phyloP scores from a whole-genome alignment of 2,113 vertebrate species.

The Thunnus thynnus region DNA sequence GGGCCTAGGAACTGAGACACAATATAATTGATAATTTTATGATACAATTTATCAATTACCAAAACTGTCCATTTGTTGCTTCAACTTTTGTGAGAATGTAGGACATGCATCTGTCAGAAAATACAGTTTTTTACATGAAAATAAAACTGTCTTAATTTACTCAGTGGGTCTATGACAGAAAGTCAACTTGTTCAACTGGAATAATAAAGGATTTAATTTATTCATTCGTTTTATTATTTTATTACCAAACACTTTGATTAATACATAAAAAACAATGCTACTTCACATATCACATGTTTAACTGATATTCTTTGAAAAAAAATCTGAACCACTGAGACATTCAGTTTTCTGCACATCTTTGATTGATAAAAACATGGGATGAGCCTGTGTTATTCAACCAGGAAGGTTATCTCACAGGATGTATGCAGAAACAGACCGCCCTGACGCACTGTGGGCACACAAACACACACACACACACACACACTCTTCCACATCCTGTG shows the following conservation, averaged over 20 bases:
- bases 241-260: background rate
- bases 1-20: background rate
- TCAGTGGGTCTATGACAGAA: background rate
- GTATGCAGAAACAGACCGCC: constrained; percentile 30
- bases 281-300: background rate
- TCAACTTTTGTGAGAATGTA: background rate
- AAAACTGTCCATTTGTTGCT: background rate
- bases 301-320: background rate
- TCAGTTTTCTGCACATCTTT: background rate
- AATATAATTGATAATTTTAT: background rate
- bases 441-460: constrained; percentile 23
- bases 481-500: constrained; percentile 71
- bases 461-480: constrained; percentile 32
- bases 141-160: background rate
- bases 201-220: background rate
- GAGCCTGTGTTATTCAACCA: constrained; percentile 35
- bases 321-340: background rate
- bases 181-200: background rate
- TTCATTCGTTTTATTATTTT: background rate
- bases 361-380: constrained; percentile 32
- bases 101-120: background rate
- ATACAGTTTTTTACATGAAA: background rate
- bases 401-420: constrained; percentile 62
- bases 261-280: background rate
- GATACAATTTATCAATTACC: background rate